Conservation (phyloP, 2,797 vertebrate species). For the Cetoscarus ocellatus region DNA sequence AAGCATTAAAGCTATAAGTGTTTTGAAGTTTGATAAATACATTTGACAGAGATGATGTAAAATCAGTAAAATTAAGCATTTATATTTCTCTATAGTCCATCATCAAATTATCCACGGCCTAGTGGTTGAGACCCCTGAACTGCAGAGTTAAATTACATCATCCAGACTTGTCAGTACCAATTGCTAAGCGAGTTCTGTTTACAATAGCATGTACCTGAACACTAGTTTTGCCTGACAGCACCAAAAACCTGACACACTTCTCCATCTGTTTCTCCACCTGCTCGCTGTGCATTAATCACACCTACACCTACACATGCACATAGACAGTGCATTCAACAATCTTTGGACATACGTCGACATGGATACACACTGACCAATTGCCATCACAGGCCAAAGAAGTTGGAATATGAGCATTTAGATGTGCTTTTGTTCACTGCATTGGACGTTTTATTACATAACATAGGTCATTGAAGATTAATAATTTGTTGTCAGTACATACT, state of each 20-base stretch:
- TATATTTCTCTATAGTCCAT: no score
- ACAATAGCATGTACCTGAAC: not conserved
- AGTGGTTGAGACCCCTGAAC: no score
- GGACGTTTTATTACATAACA: not conserved
- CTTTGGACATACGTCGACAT: slow-evolving; percentile 36
- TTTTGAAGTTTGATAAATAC: no score
- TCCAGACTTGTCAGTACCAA: no score
- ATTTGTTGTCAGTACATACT: slow-evolving; percentile 1
- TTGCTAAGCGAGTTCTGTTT: not conserved
- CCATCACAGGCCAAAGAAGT: slow-evolving; percentile 8
- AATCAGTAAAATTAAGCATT: no score
- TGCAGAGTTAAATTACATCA: no score
- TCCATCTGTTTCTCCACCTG: slow-evolving; percentile 69
- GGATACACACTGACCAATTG: slow-evolving; percentile 39
- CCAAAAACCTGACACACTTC: slow-evolving; percentile 36
- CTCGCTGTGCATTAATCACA: slow-evolving; percentile 63
- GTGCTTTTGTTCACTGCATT: not conserved
- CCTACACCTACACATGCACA: slow-evolving; percentile 42
- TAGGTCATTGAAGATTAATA: not conserved
- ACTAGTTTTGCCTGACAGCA: slow-evolving; percentile 13
- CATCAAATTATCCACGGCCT: no score
- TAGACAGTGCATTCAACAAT: slow-evolving; percentile 16
- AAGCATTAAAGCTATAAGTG: no score
- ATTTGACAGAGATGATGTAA: no score
- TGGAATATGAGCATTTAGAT: not conserved